Evolutionary conservation across 1,140 invertebrate genomes (phyloP).

Genomic region (Ostrea edulis): DNA sequence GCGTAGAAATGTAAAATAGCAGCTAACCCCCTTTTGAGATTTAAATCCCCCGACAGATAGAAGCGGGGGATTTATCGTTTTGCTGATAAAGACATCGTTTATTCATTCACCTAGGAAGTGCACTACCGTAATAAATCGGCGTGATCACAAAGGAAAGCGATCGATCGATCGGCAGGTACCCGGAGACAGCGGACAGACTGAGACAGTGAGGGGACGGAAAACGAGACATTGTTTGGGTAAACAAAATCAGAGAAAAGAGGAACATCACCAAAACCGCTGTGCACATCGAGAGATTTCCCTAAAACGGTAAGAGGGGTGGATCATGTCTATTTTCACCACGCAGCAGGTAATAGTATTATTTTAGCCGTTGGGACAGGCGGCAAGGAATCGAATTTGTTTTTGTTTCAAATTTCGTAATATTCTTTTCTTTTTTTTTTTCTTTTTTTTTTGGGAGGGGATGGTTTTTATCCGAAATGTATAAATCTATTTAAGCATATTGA

Average conservation of each 20-base stretch:
- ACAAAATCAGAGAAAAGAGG: background rate
- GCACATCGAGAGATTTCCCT: background rate
- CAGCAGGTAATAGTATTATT: too few relatives aligned
- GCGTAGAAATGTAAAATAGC: background rate
- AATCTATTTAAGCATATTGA: too few relatives aligned
- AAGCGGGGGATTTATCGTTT: background rate
- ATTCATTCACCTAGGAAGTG: background rate
- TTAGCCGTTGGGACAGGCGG: too few relatives aligned
- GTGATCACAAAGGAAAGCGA: background rate
- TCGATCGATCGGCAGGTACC: background rate
- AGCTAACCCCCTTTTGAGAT: background rate
- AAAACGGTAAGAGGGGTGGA: too few relatives aligned
- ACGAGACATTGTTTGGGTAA: background rate
- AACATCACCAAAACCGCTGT: background rate
- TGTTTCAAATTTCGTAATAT: too few relatives aligned
- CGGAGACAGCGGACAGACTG: background rate
- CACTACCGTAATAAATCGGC: background rate
- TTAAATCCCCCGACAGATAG: background rate
- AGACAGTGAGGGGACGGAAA: background rate
- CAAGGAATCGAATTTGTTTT: too few relatives aligned
- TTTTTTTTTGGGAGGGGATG: too few relatives aligned
- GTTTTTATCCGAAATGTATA: too few relatives aligned
- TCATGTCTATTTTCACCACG: too few relatives aligned
- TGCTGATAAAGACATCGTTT: background rate
- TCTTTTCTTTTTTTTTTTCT: too few relatives aligned